phyloP scores from a whole-genome alignment of 2,888 invertebrate genomes.

The Hypolimnas misippus region DNA sequence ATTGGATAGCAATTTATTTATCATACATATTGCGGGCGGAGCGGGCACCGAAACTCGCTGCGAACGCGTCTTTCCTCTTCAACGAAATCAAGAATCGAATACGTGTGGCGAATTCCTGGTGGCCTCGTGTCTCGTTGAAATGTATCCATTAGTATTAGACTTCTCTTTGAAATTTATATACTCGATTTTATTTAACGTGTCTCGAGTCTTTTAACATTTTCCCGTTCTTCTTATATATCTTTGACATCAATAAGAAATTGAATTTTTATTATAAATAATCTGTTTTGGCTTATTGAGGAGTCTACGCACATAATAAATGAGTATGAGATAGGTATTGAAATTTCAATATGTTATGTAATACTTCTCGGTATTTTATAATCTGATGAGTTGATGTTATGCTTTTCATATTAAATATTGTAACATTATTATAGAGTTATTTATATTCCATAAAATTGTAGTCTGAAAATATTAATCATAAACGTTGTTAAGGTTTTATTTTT shows the following conservation, averaged over 20 bases:
- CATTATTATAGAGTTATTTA: not conserved
- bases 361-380: not conserved
- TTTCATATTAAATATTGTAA: not conserved
- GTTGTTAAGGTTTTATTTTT: not conserved
- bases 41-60: slow-evolving; percentile 68
- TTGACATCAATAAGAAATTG: slow-evolving; percentile 26
- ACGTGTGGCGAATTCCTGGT: slow-evolving; percentile 75
- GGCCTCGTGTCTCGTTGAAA: slow-evolving; percentile 57
- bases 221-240: not conserved
- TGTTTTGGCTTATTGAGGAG: slow-evolving; percentile 1
- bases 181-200: slow-evolving; percentile 29
- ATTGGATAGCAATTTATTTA: slow-evolving; percentile 85
- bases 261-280: slow-evolving; percentile 20
- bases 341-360: not conserved
- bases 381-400: not conserved
- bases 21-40: slow-evolving; percentile 78
- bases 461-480: no score
- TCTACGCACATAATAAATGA: slow-evolving; percentile 1
- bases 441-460: not conserved
- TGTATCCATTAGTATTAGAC: slow-evolving; percentile 47
- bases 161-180: slow-evolving; percentile 32
- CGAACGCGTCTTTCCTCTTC: slow-evolving; percentile 71
- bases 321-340: not conserved
- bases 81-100: slow-evolving; percentile 75
- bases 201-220: slow-evolving; percentile 19